Evolutionary conservation across 2,888 invertebrate genomes (phyloP).

Genomic region (Mesorhabditis spiculigera): DNA sequence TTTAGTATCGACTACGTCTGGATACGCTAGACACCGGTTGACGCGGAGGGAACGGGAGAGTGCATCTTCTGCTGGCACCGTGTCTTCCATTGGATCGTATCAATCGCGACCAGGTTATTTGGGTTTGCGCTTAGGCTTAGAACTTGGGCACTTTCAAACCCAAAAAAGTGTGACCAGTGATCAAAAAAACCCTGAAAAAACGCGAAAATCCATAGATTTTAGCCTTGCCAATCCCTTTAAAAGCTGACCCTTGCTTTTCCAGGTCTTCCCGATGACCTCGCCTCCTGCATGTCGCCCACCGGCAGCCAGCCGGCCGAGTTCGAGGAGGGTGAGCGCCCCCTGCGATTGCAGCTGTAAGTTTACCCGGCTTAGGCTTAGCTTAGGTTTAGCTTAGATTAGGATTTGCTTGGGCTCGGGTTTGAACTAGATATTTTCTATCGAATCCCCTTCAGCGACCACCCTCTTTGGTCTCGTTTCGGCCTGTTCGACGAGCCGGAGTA

Average conservation of each 20-base stretch:
- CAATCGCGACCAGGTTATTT: too few species aligned
- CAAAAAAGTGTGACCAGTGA: too few species aligned
- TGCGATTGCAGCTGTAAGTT: background rate
- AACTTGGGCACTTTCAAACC: too few species aligned
- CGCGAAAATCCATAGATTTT: too few species aligned
- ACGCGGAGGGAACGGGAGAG: background rate
- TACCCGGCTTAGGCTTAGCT: background rate
- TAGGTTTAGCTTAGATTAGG: background rate
- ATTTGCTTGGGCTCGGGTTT: background rate
- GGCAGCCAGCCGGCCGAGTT: background rate
- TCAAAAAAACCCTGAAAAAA: too few species aligned
- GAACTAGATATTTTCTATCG: background rate
- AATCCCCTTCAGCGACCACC: slow-evolving; percentile 6
- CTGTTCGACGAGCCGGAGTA: slow-evolving; percentile 29
- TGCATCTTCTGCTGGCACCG: background rate
- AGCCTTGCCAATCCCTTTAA: too few species aligned
- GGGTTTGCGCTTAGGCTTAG: too few species aligned
- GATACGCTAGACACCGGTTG: background rate
- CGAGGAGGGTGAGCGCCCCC: background rate
- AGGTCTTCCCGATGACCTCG: background rate
- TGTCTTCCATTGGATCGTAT: too few species aligned
- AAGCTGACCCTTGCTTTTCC: too few species aligned
- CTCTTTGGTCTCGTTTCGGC: slow-evolving; percentile 27
- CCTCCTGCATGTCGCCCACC: background rate
- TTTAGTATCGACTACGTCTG: too few species aligned